Conservation (phyloP, 2,113 vertebrate species). For the Puntigrus tetrazona region DNA sequence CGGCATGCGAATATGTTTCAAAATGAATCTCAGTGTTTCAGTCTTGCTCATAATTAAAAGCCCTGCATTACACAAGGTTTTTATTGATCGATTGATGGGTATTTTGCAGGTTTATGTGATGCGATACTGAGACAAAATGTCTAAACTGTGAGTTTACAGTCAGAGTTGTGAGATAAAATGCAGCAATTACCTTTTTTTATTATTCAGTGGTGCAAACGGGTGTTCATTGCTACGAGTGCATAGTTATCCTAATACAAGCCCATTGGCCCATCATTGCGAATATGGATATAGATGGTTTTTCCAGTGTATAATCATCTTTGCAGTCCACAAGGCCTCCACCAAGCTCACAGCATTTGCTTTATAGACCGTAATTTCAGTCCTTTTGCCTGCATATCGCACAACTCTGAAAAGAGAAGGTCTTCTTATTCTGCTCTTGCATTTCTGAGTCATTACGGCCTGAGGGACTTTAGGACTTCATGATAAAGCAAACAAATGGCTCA, state of each 20-base stretch:
- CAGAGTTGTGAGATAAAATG: no score
- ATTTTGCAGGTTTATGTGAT: no score
- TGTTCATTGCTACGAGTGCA: no score
- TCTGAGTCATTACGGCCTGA: constrained; percentile 63
- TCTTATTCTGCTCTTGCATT: constrained; percentile 59
- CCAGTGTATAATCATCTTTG: background rate
- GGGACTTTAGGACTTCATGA: constrained; percentile 65
- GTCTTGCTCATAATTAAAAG: no score
- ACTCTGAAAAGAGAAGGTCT: constrained; percentile 32
- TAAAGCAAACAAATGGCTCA: constrained; percentile 75
- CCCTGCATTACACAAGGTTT: no score
- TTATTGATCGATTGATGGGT: no score
- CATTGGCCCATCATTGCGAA: background rate
- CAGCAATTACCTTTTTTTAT: no score
- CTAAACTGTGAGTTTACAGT: no score
- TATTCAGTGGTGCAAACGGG: no score
- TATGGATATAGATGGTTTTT: background rate
- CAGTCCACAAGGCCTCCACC: background rate
- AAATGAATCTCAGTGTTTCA: no score
- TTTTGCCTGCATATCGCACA: background rate
- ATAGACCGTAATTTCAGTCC: background rate
- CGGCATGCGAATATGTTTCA: no score
- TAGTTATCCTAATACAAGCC: background rate
- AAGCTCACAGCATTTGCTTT: background rate
- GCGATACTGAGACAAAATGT: no score